Conservation (phyloP, 2,797 vertebrate genomes). For the Onychomys leucogaster region DNA sequence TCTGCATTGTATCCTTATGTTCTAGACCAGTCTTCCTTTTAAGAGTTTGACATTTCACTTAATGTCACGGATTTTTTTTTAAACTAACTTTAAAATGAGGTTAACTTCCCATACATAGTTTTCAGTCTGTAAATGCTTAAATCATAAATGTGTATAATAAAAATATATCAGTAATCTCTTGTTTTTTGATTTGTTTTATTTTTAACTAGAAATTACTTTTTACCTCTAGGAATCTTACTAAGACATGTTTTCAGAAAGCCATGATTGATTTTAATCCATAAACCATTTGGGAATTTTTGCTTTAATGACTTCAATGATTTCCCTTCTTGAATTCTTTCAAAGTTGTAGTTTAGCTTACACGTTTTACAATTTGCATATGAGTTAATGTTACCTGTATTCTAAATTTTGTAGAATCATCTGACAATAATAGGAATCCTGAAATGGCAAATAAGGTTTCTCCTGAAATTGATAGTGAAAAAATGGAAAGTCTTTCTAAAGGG, state of each 20-base stretch:
- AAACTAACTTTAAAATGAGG: background rate
- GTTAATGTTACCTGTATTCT: conserved; percentile 36
- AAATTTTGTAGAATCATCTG: conserved; percentile 84
- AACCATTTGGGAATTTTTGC: background rate
- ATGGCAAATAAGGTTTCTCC: conserved; percentile 81
- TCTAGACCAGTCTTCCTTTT: background rate
- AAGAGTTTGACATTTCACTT: background rate
- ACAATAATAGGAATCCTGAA: conserved; percentile 81
- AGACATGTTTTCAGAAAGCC: background rate
- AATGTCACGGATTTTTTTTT: background rate
- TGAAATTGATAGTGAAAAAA: conserved; percentile 77
- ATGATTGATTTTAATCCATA: background rate
- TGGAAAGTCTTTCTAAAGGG: conserved; percentile 81
- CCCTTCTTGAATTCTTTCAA: conserved; percentile 18
- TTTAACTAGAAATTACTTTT: conserved; percentile 14
- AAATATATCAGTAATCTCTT: background rate
- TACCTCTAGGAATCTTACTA: background rate
- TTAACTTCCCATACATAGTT: background rate
- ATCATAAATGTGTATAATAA: background rate
- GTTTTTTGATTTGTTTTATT: background rate
- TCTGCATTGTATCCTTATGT: background rate
- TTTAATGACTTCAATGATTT: conserved; percentile 2
- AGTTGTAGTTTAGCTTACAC: background rate
- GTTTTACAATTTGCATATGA: background rate
- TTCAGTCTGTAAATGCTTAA: background rate